A percentile compares a stretch with the other conserved stretches of the same genome.
These are phyloP conservation scores for Tragelaphus scriptus DNA, from an alignment of 2,113 vertebrate species.

Conservation along the genomic window DNA sequence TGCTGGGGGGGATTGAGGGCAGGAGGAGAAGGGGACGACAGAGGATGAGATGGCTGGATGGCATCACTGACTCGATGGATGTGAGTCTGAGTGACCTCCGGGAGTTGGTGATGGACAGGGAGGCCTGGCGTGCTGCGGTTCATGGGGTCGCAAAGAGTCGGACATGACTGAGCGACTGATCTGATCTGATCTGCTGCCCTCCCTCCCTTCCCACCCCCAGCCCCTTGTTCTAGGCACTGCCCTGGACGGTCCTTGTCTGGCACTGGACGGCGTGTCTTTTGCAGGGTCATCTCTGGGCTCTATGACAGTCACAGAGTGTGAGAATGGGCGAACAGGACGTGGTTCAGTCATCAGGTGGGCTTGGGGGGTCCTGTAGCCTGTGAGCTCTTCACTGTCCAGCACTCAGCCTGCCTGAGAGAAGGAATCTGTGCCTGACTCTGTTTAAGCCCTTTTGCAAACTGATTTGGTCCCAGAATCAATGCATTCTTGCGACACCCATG, in stretches of 20 bases:
- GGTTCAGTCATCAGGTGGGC: not conserved
- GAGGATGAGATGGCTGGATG: too few species aligned
- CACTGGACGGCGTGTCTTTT: fast-evolving
- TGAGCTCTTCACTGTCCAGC: fast-evolving
- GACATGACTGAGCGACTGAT: too few species aligned
- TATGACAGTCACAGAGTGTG: not conserved
- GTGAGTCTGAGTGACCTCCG: too few species aligned
- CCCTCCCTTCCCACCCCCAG: fast-evolving
- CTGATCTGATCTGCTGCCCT: too few species aligned
- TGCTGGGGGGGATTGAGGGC: too few species aligned
- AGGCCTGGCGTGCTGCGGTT: too few species aligned
- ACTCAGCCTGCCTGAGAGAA: not conserved
- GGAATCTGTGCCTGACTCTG: not conserved
- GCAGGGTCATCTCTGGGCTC: not conserved
- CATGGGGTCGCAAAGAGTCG: too few species aligned
- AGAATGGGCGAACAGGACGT: not conserved
- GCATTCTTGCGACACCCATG: not conserved
- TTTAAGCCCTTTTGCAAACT: not conserved
- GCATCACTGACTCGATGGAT: too few species aligned
- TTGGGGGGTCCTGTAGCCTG: not conserved
- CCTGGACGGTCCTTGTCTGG: too few species aligned
- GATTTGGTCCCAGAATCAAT: not conserved
- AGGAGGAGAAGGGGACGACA: too few species aligned
- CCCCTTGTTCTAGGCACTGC: fast-evolving
- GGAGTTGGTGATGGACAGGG: too few species aligned